Evolutionary conservation across 2,888 invertebrate species (phyloP).

Genomic region (Hydrotaea cyrtoneurina): DNA sequence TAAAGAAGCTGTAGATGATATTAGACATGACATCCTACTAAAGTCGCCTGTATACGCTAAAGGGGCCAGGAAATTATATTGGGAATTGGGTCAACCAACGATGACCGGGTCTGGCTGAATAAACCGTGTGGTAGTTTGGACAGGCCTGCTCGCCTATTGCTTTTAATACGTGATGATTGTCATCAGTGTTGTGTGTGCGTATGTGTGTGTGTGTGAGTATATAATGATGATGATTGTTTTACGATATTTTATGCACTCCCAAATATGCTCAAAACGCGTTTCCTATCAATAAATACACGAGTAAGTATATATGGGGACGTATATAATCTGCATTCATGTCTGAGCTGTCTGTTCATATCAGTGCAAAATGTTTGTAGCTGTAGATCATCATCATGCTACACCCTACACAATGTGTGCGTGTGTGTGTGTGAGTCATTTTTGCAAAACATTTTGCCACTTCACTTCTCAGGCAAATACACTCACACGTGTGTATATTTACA

Average conservation of each 20-base stretch:
- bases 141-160: not conserved
- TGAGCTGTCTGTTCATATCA: conserved; percentile 3
- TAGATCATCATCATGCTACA: too few relatives aligned
- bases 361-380: not conserved
- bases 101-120: too few relatives aligned
- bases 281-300: conserved; percentile 13
- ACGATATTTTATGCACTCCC: not conserved
- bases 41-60: too few relatives aligned
- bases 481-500: too few relatives aligned
- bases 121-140: not conserved
- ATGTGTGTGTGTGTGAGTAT: not conserved
- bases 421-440: too few relatives aligned
- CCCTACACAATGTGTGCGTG: too few relatives aligned
- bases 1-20: too few relatives aligned
- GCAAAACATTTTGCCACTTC: too few relatives aligned
- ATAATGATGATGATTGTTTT: conserved; percentile 3
- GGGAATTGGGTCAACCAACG: too few relatives aligned
- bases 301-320: not conserved
- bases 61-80: too few relatives aligned
- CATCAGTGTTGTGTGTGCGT: conserved; percentile 12
- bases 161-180: not conserved
- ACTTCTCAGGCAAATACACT: too few relatives aligned
- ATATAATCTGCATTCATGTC: not conserved
- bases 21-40: too few relatives aligned
- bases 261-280: conserved; percentile 2